Percentiles rank a stretch among this genome's conserved stretches.
Evolutionary conservation across 2,888 invertebrate species (phyloP).

Genomic region (Dioctria rufipes): DNA sequence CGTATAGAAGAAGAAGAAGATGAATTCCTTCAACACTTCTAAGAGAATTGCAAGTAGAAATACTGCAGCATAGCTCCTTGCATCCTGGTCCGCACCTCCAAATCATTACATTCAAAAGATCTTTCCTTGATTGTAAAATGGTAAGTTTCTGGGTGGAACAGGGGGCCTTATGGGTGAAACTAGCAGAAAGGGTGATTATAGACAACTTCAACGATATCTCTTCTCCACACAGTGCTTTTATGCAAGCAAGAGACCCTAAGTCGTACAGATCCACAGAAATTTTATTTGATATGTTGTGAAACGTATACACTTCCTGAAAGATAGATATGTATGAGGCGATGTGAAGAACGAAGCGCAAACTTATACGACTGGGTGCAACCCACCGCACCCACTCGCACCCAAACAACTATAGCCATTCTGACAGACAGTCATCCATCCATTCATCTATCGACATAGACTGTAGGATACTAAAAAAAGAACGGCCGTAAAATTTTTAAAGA

Average conservation of each 20-base stretch:
- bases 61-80: background rate
- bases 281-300: slow-evolving; percentile 54
- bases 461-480: slow-evolving; percentile 43
- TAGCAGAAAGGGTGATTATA: background rate
- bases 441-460: slow-evolving; percentile 44
- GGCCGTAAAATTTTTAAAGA: slow-evolving; percentile 58
- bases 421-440: slow-evolving; percentile 29
- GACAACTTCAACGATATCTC: too few species aligned
- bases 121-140: slow-evolving; percentile 32
- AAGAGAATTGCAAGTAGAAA: slow-evolving; percentile 8
- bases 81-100: slow-evolving; percentile 25
- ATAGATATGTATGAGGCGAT: background rate
- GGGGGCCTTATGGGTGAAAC: background rate
- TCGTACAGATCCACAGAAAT: slow-evolving; percentile 54
- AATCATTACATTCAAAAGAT: slow-evolving; percentile 42
- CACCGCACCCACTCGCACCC: background rate
- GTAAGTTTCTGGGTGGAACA: slow-evolving; percentile 13
- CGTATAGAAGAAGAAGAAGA: background rate
- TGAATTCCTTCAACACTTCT: slow-evolving; percentile 38
- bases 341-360: background rate
- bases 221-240: background rate
- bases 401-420: background rate
- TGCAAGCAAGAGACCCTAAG: slow-evolving; percentile 31
- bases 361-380: slow-evolving; percentile 42
- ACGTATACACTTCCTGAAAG: slow-evolving; percentile 51